These are phyloP conservation scores for Nasonia giraulti DNA, from an alignment of 1,140 invertebrate genomes.

Conservation along the genomic window DNA sequence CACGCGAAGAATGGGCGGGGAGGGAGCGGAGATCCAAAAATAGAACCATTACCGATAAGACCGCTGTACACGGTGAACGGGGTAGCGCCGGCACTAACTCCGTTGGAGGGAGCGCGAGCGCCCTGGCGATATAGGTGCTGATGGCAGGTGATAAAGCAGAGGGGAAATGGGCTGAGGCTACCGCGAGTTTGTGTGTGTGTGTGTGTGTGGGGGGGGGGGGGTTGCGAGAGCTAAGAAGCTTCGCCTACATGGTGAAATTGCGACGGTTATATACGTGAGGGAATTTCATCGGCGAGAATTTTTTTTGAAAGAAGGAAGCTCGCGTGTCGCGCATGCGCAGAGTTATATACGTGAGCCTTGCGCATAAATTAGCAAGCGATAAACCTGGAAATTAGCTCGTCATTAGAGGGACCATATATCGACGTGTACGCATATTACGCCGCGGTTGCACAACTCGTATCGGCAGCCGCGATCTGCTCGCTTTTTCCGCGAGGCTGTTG, in stretches of 20 bases:
- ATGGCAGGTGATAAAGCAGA: conserved; percentile 38
- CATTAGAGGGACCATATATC: not conserved
- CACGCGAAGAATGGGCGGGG: conserved; percentile 73
- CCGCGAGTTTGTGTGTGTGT: not conserved
- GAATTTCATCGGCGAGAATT: not conserved
- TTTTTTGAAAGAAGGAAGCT: not conserved
- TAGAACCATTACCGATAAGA: conserved; percentile 74
- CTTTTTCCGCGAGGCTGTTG: not conserved
- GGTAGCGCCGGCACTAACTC: conserved; percentile 44
- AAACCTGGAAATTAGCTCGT: not conserved
- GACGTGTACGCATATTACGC: no score
- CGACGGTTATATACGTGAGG: not conserved
- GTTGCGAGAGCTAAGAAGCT: not conserved
- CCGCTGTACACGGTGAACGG: conserved; percentile 45
- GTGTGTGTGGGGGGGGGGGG: no score
- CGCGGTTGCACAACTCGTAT: not conserved
- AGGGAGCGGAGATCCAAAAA: conserved; percentile 67
- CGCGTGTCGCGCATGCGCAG: no score
- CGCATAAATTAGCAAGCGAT: not conserved
- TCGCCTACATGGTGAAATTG: not conserved
- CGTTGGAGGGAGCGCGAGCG: not conserved
- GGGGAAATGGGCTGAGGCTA: conserved; percentile 5
- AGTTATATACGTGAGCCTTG: no score
- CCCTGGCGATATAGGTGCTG: conserved; percentile 36
- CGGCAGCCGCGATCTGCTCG: not conserved